Conservation (phyloP, 1,140 invertebrate genomes). For the Eubasilissa regina region DNA sequence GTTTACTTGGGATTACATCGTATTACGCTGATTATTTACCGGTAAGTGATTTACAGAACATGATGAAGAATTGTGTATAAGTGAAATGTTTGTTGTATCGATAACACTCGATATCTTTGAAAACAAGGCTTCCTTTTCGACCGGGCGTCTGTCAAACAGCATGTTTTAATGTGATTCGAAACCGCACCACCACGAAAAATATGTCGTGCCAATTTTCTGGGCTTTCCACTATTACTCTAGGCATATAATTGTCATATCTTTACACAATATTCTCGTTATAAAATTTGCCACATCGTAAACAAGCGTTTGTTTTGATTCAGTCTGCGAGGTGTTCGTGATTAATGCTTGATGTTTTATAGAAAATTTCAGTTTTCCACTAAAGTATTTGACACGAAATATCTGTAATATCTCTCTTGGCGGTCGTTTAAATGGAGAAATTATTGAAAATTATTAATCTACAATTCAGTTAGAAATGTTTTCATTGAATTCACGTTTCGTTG, state of each 20-base stretch:
- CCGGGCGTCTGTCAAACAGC: slow-evolving; percentile 48
- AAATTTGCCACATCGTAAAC: slow-evolving; percentile 8
- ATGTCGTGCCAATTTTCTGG: background rate
- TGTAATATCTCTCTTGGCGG: no score
- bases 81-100: slow-evolving; percentile 25
- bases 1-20: slow-evolving; percentile 43
- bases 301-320: slow-evolving; percentile 21
- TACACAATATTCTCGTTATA: background rate
- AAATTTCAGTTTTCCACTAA: slow-evolving; percentile 15
- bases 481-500: no score
- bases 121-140: slow-evolving; percentile 37
- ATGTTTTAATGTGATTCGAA: slow-evolving; percentile 29
- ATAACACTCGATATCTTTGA: slow-evolving; percentile 29
- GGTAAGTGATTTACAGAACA: slow-evolving; percentile 19
- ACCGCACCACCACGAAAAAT: slow-evolving; percentile 8
- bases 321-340: background rate
- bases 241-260: background rate
- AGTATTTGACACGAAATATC: background rate
- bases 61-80: background rate
- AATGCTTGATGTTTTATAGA: background rate
- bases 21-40: slow-evolving; percentile 8
- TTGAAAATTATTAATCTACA: background rate
- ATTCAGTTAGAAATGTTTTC: no score
- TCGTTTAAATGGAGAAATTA: background rate
- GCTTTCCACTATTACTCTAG: background rate